phyloP scores from a whole-genome alignment of 2,888 invertebrate species.

The Melitaea athalia region DNA sequence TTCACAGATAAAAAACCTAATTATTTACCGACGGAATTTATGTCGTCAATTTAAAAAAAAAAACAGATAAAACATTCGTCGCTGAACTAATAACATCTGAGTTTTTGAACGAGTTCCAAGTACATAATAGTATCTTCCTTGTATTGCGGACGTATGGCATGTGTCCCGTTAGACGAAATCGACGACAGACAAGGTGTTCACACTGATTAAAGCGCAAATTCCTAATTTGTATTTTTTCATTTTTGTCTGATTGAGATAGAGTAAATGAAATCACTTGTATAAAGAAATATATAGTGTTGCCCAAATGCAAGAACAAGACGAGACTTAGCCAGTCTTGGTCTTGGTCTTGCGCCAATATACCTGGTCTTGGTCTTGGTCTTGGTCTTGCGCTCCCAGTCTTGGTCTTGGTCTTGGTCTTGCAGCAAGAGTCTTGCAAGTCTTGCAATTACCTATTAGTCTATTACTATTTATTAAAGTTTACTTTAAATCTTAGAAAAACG shows the following conservation, averaged over 20 bases:
- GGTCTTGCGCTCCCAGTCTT: too few relatives aligned
- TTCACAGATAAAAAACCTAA: background rate
- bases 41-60: slow-evolving; percentile 11
- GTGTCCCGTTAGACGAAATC: slow-evolving; percentile 54
- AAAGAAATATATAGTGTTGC: too few relatives aligned
- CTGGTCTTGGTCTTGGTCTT: too few relatives aligned
- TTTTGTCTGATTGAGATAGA: background rate
- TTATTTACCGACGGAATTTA: background rate
- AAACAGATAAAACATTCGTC: slow-evolving; percentile 40
- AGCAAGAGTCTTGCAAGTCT: too few relatives aligned
- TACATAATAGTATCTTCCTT: slow-evolving; percentile 68
- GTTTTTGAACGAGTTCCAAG: slow-evolving; percentile 72
- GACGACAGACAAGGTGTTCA: slow-evolving; percentile 30
- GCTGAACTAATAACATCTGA: slow-evolving; percentile 62
- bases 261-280: too few relatives aligned
- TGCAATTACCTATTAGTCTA: too few relatives aligned
- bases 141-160: slow-evolving; percentile 60
- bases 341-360: too few relatives aligned
- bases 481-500: too few relatives aligned
- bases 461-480: too few relatives aligned
- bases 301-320: too few relatives aligned
- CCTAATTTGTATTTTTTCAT: slow-evolving; percentile 13
- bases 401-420: too few relatives aligned
- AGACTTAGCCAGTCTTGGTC: too few relatives aligned
- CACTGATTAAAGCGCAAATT: slow-evolving; percentile 19